Evolutionary conservation across 2,113 vertebrate species (phyloP), one percentile per base, ranked within the genome.

Genomic region (Caranx melampygus): DNA sequence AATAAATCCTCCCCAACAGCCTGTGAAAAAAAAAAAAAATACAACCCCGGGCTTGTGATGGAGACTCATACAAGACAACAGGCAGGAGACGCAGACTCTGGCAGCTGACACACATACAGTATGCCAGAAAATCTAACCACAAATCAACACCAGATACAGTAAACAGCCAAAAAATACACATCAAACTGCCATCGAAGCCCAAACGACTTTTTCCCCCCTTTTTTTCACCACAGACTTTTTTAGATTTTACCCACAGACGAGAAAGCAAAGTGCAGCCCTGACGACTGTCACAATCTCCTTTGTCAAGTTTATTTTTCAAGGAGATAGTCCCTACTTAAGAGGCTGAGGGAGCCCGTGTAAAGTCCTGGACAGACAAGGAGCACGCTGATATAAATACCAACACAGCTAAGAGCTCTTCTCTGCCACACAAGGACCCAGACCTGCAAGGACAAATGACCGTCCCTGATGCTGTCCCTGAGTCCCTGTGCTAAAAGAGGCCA

Each of bases 1-100:
- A 93, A 94, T 94, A 94, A 93, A 94, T 93, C 86, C 89, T 88
- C 83, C 83, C 74, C 77, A 91, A 89, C 87, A 85, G 90, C 83
- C 84, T 73, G 86, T 86, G 87, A 90, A 86, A 82, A 86, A 90
- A 90, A 90, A 90, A 86, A 82, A 79, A 85, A 83, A 91, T 82
- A 92, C 89, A 90, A 92, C 87, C 79, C 65, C 42, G 6, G 78
- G 85, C 78, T 81, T 83, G 78, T 89, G 91, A 92, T 86, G 89
- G 89, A 87, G 79, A 86, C 83, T 90, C 80, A 78, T 84, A 85
- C 79, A 85, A 88, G 82, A 87, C 87, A 86, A 88, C 85, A 87
- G 76, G 60, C 73, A 60, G 69, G 71, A 79, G 76, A 84, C 81
- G 59, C 72, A 92, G 76, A 87, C 77, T 69, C 72, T 75, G 84